Conservation (phyloP, 2,888 invertebrate genomes). For the Erebia aethiops region DNA sequence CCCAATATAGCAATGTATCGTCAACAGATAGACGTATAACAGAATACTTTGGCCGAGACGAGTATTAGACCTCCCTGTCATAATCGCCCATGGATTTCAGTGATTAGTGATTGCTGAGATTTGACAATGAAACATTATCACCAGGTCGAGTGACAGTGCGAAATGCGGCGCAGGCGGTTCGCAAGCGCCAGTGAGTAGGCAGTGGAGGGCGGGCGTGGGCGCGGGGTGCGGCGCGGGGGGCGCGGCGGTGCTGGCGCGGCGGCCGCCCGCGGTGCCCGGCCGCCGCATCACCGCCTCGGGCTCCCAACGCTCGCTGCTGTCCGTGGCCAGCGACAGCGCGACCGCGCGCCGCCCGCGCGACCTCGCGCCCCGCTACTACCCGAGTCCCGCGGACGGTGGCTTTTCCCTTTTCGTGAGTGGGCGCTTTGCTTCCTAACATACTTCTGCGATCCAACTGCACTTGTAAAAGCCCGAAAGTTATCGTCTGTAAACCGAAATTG, state of each 20-base stretch:
- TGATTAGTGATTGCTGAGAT: background rate
- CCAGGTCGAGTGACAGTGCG: constrained; percentile 86
- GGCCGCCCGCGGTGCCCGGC: constrained; percentile 60
- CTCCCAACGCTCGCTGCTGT: constrained; percentile 79
- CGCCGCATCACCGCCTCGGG: constrained; percentile 58
- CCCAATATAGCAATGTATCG: too few species aligned
- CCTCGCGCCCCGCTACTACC: constrained; percentile 67
- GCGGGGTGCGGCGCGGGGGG: constrained; percentile 46
- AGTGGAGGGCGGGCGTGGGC: constrained; percentile 63
- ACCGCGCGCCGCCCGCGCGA: constrained; percentile 74
- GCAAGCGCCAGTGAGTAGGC: constrained; percentile 82
- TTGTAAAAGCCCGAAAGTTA: constrained; percentile 33
- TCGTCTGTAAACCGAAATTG: too few species aligned
- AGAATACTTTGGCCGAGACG: too few species aligned
- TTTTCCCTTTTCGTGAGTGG: constrained; percentile 82
- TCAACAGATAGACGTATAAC: too few species aligned
- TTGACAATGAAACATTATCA: constrained; percentile 33
- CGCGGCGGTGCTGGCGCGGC: constrained; percentile 52
- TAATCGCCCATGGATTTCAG: too few species aligned
- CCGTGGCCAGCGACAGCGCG: constrained; percentile 80
- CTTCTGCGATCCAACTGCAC: constrained; percentile 55
- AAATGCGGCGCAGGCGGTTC: constrained; percentile 83
- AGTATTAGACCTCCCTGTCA: too few species aligned
- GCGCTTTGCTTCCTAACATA: constrained; percentile 80
- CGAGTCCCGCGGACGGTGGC: constrained; percentile 70